Base-by-base conservation (phyloP, 2,888 invertebrate species). In the Andrena haemorrhoa region DNA sequence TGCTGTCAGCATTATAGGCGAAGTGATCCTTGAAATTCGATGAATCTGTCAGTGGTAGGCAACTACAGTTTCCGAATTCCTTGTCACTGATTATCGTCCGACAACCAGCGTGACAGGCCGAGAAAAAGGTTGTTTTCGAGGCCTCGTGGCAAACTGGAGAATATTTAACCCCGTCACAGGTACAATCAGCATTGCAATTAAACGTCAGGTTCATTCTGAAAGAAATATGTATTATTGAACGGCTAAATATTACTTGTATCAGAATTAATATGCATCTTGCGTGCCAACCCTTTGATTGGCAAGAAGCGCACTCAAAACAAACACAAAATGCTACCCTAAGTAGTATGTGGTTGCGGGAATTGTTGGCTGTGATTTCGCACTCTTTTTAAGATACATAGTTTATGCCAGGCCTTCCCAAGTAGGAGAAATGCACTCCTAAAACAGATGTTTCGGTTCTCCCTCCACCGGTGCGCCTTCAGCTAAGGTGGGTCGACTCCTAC, bases 21-120 rank as follows among this genome's bases (percentile, higher is more conserved):
- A 81, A 61, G 2, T 60, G 58, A 29, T 61, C 35, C 3, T n/a
- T 69, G n/a, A 74, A 0, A 6, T 26, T 26, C 10, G 53, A 33
- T 0, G 77, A 29, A 2, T 74, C 65, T 33, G 66, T 29, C 47
- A 41, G 82, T 8, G 85, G 75, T 2, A 92, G 80, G 73, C 93
- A 94, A 73, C 88, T 90, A 70, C 94, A 94, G 20, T 93, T 89
- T 0, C 92, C 92, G 58, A 92, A 93, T 56, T 88, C 90, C 26
- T 89, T 92, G 56, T 93, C 92, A 70, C 93, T 91, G 26, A 93
- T 85, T 10, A 91, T 83, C 2, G 86, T 89, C 5, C 90, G 94
- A 86, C 97, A 97, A 0, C 97, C 97, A 0, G 97, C 97, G 90
- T 96, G 96, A 88, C 97, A 97, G 0, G 97, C 95, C 0, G 96